These are phyloP conservation scores for Chloroclystis v-ata DNA, from an alignment of 2,888 invertebrate species.

Conservation along the genomic window DNA sequence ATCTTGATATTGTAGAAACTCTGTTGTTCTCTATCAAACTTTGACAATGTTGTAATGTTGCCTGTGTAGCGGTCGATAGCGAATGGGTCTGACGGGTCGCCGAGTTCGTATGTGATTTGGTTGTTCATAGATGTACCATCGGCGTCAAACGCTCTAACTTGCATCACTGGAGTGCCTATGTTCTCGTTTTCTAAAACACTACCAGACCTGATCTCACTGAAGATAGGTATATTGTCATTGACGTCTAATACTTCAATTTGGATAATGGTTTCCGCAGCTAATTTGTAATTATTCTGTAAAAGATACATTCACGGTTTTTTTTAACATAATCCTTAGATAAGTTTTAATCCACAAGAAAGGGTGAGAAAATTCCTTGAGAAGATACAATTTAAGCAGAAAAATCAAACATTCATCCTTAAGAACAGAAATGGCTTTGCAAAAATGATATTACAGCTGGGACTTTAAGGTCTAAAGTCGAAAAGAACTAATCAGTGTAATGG, in stretches of 20 bases:
- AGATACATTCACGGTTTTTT: not conserved
- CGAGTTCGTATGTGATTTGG: conserved; percentile 87
- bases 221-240: conserved; percentile 93
- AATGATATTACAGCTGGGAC: not conserved
- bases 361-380: not conserved
- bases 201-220: conserved; percentile 88
- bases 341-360: not conserved
- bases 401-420: not conserved
- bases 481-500: conserved; percentile 4
- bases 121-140: conserved; percentile 91
- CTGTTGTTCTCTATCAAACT: conserved; percentile 91
- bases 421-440: not conserved
- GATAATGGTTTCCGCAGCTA: conserved; percentile 88
- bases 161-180: conserved; percentile 90
- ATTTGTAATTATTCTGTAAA: conserved; percentile 84
- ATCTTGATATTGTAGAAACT: conserved; percentile 94
- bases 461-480: conserved; percentile 2
- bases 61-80: conserved; percentile 91
- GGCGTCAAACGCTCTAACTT: conserved; percentile 89
- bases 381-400: not conserved
- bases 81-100: conserved; percentile 85
- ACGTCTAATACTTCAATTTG: conserved; percentile 90
- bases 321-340: not conserved
- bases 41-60: conserved; percentile 87
- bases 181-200: conserved; percentile 92